A percentile compares a stretch with the other conserved stretches of the same genome.
These are phyloP conservation scores for Gobio gobio DNA, from an alignment of 2,113 vertebrate species.

Conservation along the genomic window DNA sequence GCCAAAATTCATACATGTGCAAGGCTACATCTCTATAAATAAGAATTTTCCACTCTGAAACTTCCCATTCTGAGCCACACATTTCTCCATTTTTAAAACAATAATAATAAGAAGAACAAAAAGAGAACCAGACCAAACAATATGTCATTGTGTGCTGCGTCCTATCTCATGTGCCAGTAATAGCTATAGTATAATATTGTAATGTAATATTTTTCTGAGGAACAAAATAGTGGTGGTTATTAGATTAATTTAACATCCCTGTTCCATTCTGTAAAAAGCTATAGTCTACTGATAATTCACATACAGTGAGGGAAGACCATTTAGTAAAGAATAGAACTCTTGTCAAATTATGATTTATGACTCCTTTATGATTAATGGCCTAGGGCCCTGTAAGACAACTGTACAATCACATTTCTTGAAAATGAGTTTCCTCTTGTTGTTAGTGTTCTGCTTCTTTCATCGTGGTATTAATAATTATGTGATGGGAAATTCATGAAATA, in stretches of 20 bases:
- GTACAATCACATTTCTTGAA: neutral
- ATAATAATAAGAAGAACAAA: neutral
- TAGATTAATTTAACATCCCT: conserved; percentile 35
- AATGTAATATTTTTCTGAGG: conserved; percentile 11
- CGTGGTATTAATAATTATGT: no score
- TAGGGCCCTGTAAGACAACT: neutral
- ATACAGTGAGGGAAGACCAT: neutral
- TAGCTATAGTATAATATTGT: neutral
- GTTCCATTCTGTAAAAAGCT: conserved; percentile 35
- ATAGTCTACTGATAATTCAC: conserved; percentile 31
- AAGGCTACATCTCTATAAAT: neutral
- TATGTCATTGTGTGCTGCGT: conserved; percentile 16
- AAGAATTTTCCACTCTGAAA: no score
- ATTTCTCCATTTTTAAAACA: neutral
- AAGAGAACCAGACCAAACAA: conserved; percentile 14
- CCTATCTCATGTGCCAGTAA: conserved; percentile 1
- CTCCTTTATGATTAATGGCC: neutral
- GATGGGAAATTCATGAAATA: neutral
- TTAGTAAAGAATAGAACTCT: neutral
- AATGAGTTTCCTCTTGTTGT: neutral
- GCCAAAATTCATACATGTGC: neutral
- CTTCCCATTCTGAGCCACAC: neutral
- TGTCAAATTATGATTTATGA: conserved; percentile 15
- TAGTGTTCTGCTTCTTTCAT: neutral
- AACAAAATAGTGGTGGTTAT: conserved; percentile 30